Base-by-base conservation (phyloP, 1,140 invertebrate genomes). In the Drosophila nikananu region DNA sequence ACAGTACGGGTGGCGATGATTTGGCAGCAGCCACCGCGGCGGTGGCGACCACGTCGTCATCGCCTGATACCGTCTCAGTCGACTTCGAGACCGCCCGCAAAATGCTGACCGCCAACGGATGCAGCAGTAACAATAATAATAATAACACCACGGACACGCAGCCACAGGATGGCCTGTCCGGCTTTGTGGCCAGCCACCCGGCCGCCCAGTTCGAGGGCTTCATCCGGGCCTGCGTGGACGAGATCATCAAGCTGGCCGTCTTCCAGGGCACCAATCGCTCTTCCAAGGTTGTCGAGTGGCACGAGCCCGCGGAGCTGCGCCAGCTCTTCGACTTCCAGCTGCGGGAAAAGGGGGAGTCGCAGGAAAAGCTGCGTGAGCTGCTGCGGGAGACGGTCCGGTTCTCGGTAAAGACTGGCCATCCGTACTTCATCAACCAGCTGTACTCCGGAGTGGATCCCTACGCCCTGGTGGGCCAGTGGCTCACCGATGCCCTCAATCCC, bases 361-460 rank as follows among this genome's bases (percentile, higher is more conserved):
- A 97, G 54, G 95, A 96, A 1, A 94, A 95, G 64, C 93, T 98
- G 8, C 79, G 97, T 9, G 91, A 94, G 10, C 87, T 96, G 19
- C 91, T 97, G 13, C 94, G 95, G 64, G 94, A 95, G 68, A 95
- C 96, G 17, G 96, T 97, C 61, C 94, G 94, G 23, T 97, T 97
- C 93, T 97, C 97, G 46, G 97, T 98, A 2, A 97, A 98, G 93
- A 97, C 97, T 0, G 97, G 96, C 3, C 97, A 98, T 93, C 97
- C 97, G 2, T 97, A 96, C 87, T 98, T 98, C 91, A 95, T 97
- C 21, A 98, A 98, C 91, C 97, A 98, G 84, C 93, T 98, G 5
- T 98, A 96, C 92, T 97, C 97, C 3, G 95, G 96, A 5, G 93
- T 98, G n/a, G 97, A 98, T 93, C 97, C 97, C 0, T 98, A 97